Percentiles rank a stretch among this genome's conserved stretches.
Conservation (phyloP, 2,888 invertebrate genomes). For the Andricus curvator region DNA sequence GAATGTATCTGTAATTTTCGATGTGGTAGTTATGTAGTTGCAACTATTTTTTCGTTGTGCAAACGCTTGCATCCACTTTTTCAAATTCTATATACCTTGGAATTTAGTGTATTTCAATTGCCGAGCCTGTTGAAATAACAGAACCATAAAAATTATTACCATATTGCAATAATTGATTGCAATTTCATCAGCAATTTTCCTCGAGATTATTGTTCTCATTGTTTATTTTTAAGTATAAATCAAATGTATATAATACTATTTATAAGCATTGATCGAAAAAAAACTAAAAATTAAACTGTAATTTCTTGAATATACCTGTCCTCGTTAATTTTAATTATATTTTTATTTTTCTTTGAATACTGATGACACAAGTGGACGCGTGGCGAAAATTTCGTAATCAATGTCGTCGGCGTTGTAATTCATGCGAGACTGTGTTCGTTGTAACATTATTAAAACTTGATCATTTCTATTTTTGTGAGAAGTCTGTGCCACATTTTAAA, state of each 20-base stretch:
- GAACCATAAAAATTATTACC: neutral
- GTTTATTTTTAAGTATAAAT: too few relatives aligned
- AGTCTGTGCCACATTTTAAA: conserved; percentile 54
- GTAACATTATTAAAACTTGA: conserved; percentile 69
- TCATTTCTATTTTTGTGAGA: conserved; percentile 70
- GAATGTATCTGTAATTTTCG: too few relatives aligned
- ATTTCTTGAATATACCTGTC: neutral
- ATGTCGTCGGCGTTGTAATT: conserved; percentile 20
- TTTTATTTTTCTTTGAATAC: conserved; percentile 26
- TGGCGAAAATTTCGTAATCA: conserved; percentile 35
- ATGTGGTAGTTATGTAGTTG: too few relatives aligned
- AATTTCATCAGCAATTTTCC: neutral
- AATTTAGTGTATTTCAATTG: too few relatives aligned
- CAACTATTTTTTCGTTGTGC: too few relatives aligned
- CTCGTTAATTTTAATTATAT: conserved; percentile 22
- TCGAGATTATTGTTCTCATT: neutral
- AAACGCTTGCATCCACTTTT: too few relatives aligned
- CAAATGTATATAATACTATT: too few relatives aligned
- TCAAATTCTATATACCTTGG: too few relatives aligned
- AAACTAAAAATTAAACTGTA: too few relatives aligned
- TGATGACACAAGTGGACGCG: conserved; percentile 36
- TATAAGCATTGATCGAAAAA: too few relatives aligned
- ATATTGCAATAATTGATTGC: neutral
- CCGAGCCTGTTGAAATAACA: neutral
- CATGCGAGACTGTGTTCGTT: conserved; percentile 22